These are phyloP conservation scores for Cebus imitator DNA, from an alignment of 2,113 vertebrate species.

Conservation along the genomic window DNA sequence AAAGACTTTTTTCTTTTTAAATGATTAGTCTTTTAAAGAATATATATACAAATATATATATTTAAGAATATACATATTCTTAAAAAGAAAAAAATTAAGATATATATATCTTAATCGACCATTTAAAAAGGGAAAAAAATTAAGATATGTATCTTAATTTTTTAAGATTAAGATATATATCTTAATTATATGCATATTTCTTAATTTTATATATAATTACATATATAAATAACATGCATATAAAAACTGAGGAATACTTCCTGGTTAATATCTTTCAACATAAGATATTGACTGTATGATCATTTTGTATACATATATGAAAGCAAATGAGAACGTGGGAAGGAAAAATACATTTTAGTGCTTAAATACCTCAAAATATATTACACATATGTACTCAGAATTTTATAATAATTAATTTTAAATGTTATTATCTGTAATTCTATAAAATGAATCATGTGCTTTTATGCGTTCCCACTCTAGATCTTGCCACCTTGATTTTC, in stretches of 20 bases:
- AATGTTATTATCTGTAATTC: background rate
- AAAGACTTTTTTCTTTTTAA: background rate
- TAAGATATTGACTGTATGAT: background rate
- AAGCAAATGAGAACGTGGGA: background rate
- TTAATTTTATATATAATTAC: background rate
- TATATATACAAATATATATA: too few species aligned
- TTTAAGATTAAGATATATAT: too few species aligned
- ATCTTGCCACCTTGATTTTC: background rate
- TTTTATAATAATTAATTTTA: constrained; percentile 25
- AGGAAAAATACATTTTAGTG: background rate
- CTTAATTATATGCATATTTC: background rate
- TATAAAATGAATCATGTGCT: background rate
- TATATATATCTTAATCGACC: too few species aligned
- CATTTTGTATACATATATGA: background rate
- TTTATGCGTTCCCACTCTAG: background rate
- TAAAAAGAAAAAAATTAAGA: too few species aligned
- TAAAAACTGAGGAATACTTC: background rate
- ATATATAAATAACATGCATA: background rate
- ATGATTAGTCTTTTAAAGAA: background rate
- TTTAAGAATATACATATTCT: too few species aligned
- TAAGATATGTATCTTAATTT: too few species aligned
- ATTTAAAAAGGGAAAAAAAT: too few species aligned
- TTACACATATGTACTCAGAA: background rate
- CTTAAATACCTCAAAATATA: background rate
- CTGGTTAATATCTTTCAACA: background rate